Conservation (phyloP, 2,797 vertebrate species). For the Luscinia luscinia region DNA sequence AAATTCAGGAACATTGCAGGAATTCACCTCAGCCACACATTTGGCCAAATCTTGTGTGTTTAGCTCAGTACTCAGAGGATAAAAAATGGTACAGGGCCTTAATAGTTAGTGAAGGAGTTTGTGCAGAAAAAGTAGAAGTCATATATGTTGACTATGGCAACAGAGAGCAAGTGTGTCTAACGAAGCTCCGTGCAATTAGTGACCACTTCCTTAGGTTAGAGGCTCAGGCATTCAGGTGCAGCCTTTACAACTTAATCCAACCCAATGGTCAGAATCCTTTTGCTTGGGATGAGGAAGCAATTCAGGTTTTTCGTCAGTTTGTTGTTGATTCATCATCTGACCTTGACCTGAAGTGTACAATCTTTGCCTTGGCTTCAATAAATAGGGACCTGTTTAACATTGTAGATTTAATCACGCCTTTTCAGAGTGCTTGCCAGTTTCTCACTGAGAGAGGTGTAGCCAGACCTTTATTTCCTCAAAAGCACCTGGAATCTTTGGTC, state of each 20-base stretch:
- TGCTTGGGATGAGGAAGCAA: constrained; percentile 83
- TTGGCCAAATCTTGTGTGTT: constrained; percentile 78
- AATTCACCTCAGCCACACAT: constrained; percentile 69
- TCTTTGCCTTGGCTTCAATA: constrained; percentile 88
- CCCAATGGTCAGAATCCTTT: constrained; percentile 78
- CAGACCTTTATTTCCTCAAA: constrained; percentile 71
- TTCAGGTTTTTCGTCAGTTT: constrained; percentile 83
- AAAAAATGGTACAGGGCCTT: constrained; percentile 91
- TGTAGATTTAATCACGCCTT: constrained; percentile 92
- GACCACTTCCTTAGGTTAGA: constrained; percentile 83
- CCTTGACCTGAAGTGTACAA: constrained; percentile 85
- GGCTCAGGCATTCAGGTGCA: constrained; percentile 93
- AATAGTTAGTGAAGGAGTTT: constrained; percentile 71
- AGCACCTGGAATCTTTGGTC: constrained; percentile 73
- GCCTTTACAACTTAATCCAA: constrained; percentile 88
- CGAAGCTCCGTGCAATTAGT: constrained; percentile 79
- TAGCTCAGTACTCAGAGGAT: constrained; percentile 84
- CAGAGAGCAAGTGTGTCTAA: constrained; percentile 77
- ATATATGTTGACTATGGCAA: constrained; percentile 92
- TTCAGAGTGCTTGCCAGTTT: constrained; percentile 85
- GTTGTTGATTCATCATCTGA: constrained; percentile 75
- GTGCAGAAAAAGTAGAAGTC: constrained; percentile 79
- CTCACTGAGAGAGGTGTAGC: constrained; percentile 80
- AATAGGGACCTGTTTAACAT: constrained; percentile 84
- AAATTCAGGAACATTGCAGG: constrained; percentile 86